These are phyloP conservation scores for Megaleporinus macrocephalus DNA, from an alignment of 2,113 vertebrate genomes.

Conservation along the genomic window DNA sequence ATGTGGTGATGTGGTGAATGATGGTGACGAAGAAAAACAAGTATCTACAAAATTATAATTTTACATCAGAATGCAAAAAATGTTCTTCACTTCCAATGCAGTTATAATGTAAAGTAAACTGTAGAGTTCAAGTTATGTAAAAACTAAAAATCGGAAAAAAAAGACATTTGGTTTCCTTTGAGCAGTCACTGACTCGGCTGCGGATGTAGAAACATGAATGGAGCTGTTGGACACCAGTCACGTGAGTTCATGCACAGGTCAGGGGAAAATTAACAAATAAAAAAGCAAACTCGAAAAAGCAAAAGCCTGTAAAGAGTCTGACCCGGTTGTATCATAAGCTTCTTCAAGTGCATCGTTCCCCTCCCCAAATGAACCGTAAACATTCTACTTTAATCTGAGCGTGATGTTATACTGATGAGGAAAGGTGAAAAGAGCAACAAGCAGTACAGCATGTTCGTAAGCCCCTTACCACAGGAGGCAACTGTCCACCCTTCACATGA, in stretches of 20 bases:
- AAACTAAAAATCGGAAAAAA: no score
- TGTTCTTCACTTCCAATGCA: no score
- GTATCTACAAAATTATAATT: no score
- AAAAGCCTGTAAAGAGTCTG: slow-evolving; percentile 15
- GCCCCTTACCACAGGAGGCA: neutral
- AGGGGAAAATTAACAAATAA: neutral
- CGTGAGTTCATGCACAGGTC: slow-evolving; percentile 25
- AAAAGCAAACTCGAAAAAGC: neutral
- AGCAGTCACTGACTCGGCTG: neutral
- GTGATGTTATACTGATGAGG: neutral
- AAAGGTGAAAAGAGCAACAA: slow-evolving; percentile 12
- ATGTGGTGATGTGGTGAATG: no score
- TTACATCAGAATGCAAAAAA: no score
- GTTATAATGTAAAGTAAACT: no score
- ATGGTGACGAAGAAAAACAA: no score
- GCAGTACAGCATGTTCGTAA: neutral
- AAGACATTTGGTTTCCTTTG: no score
- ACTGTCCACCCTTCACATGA: neutral
- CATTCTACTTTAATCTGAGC: slow-evolving; percentile 33
- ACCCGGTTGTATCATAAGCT: neutral
- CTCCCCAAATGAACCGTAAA: neutral
- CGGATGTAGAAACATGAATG: neutral
- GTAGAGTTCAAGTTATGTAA: no score
- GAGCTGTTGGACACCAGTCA: neutral
- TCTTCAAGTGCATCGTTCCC: neutral